A percentile compares a stretch with the other conserved stretches of the same genome.
These are phyloP conservation scores for Alauda arvensis DNA, from an alignment of 2,797 vertebrate species.

Conservation along the genomic window DNA sequence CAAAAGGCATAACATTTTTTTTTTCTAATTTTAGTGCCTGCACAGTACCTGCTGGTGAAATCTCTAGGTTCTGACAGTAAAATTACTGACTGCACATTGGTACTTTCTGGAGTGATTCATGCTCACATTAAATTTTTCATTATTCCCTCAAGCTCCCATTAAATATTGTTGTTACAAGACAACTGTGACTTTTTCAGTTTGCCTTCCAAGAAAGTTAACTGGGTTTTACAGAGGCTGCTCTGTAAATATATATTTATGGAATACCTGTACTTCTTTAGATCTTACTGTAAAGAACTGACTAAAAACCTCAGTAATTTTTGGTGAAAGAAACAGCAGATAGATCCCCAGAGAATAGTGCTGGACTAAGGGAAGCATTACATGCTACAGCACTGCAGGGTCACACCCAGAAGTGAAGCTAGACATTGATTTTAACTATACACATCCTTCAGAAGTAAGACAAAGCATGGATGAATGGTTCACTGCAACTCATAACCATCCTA, in stretches of 20 bases:
- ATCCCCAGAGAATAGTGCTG: background rate
- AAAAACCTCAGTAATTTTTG: rapidly evolving
- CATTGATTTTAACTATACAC: background rate
- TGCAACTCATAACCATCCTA: background rate
- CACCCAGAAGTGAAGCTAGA: background rate
- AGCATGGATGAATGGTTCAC: background rate
- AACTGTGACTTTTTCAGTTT: background rate
- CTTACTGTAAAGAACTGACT: background rate
- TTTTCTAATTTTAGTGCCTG: background rate
- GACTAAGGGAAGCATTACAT: background rate
- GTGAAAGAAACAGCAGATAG: background rate
- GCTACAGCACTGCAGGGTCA: background rate
- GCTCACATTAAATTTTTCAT: background rate
- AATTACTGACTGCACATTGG: background rate
- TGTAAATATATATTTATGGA: background rate
- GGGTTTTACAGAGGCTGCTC: background rate
- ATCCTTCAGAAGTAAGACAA: background rate
- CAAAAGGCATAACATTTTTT: background rate
- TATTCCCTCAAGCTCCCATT: background rate
- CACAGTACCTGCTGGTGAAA: background rate
- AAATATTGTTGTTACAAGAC: background rate
- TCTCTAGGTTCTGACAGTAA: background rate
- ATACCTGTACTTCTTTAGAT: background rate
- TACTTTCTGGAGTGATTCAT: background rate
- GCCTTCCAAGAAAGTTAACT: background rate